A percentile compares a stretch with the other conserved stretches of the same genome.
phyloP scores from a whole-genome alignment of 2,113 vertebrate species.

The Labeo catla region DNA sequence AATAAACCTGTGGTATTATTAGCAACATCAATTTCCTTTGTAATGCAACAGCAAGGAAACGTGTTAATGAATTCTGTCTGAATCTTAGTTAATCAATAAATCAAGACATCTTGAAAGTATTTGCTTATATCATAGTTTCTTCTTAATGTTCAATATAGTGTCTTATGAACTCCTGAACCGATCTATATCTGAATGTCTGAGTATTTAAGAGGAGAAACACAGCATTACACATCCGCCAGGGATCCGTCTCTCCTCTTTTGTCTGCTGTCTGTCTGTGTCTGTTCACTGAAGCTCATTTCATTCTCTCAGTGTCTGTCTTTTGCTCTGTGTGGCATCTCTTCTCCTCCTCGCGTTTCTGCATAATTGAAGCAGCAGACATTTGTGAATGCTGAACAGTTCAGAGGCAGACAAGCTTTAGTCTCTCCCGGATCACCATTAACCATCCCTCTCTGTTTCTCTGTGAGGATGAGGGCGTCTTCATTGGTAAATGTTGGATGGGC shows the following conservation, averaged over 20 bases:
- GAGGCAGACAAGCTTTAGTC: constrained; percentile 11
- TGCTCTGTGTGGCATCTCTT: not conserved
- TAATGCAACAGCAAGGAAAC: not conserved
- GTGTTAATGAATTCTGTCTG: not conserved
- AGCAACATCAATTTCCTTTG: not conserved
- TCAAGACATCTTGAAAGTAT: too few species aligned
- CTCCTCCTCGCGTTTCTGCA: constrained; percentile 19
- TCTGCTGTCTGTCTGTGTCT: not conserved
- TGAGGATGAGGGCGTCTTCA: not conserved
- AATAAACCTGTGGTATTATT: not conserved
- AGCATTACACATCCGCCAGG: not conserved
- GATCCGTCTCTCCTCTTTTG: not conserved
- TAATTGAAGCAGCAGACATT: constrained; percentile 30
- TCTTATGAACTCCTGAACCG: not conserved
- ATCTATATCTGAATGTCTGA: not conserved
- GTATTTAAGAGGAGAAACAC: not conserved
- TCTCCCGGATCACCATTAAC: constrained; percentile 39
- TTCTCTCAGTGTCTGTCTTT: constrained; percentile 3
- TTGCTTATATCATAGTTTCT: not conserved
- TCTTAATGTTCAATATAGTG: not conserved
- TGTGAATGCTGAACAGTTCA: not conserved
- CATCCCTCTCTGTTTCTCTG: constrained; percentile 4
- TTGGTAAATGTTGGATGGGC: constrained; percentile 8
- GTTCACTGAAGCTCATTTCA: not conserved
- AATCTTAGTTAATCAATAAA: not conserved